Evolutionary conservation across 2,888 invertebrate species (phyloP), one percentile per base, ranked within the genome.

Genomic region (Drosophila ustulata): DNA sequence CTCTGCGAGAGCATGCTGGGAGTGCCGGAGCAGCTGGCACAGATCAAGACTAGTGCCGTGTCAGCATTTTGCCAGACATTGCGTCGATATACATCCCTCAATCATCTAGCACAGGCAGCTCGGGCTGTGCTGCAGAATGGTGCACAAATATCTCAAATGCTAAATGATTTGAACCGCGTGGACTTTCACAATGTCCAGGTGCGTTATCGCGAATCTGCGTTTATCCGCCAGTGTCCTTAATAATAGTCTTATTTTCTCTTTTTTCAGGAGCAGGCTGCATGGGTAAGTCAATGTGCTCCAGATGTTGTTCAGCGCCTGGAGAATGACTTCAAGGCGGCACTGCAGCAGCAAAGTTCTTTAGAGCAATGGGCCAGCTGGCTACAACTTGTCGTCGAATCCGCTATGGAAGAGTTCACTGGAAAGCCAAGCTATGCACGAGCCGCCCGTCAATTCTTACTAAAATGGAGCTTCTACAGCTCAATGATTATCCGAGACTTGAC

Each of bases 301-400:
- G 94, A 95, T 18, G 93, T 94, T 69, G 95, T 98, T 52, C 95
- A 95, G 90, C 95, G 96, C 58, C 94, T 99, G 59, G 98, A 99
- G 90, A 96, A 96, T 34, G 98, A 99, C 92, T 99, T 99, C 92
- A 96, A 97, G 93, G 94, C 96, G n/a, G 97, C 97, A 0, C 93
- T 98, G 52, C 97, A 97, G 71, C 97, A 98, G 90, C 98, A 98
- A 92, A 97, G 97, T 86, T 96, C 97, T 1, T 93, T 99, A 81
- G 99, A 99, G 92, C 97, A 98, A 92, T 99, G 99, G 99, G 98
- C 99, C 28, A 94, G 95, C 56, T 99, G 99, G 99, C 94, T 99
- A 86, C 98, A 99, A 92, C 95, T 96, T 62, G 98, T 99, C 75
- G 98, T 99, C 57, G 96, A 96, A 79, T 95, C 95, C 80, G 97